Evolutionary conservation across 1,140 invertebrate genomes (phyloP).

Genomic region (Mizuhopecten yessoensis): DNA sequence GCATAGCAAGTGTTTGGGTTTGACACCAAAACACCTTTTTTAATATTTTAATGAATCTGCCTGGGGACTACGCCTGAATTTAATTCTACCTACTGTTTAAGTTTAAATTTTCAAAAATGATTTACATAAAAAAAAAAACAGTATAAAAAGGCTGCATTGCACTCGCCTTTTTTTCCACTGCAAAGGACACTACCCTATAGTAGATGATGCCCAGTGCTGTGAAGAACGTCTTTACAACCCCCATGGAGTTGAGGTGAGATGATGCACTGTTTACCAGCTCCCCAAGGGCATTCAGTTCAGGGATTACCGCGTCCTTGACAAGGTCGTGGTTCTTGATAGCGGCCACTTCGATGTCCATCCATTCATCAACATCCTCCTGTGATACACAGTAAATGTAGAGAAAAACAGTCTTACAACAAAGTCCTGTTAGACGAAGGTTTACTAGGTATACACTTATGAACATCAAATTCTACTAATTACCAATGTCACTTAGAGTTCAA

Average conservation of each 20-base stretch:
- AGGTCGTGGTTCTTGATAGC: constrained; percentile 58
- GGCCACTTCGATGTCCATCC: constrained; percentile 63
- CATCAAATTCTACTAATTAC: no score
- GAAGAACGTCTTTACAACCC: constrained; percentile 71
- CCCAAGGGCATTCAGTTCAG: constrained; percentile 66
- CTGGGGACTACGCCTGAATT: no score
- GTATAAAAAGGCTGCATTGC: neutral
- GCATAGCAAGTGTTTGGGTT: no score
- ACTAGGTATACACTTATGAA: no score
- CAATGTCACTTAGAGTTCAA: no score
- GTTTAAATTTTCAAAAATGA: no score
- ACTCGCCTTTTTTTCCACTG: constrained; percentile 76
- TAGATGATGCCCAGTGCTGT: constrained; percentile 73
- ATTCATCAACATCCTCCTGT: constrained; percentile 64
- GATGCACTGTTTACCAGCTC: constrained; percentile 65
- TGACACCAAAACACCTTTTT: no score
- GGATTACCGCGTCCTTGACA: constrained; percentile 74
- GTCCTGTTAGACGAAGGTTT: no score
- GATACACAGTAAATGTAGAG: constrained; percentile 44
- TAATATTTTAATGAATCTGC: no score
- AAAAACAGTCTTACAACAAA: no score
- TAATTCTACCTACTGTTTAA: no score
- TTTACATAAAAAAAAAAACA: neutral
- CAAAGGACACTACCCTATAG: constrained; percentile 74
- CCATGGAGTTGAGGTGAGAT: constrained; percentile 70